phyloP scores from a whole-genome alignment of 2,888 invertebrate genomes.

The Hypselothyrea guttata region DNA sequence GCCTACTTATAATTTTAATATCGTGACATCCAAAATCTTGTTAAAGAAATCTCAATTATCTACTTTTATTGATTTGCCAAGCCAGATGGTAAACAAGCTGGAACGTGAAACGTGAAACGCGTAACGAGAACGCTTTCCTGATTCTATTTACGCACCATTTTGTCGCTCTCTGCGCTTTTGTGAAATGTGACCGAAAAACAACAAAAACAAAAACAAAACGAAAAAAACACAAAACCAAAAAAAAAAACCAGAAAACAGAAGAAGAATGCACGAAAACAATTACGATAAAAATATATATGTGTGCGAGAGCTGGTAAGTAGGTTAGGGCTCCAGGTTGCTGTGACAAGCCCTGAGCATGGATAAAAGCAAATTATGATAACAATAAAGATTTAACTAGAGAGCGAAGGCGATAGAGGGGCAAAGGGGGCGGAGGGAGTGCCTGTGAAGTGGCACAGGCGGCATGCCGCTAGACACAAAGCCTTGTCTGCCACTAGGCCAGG shows the following conservation, averaged over 20 bases:
- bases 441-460: conserved; percentile 71
- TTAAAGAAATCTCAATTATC: conserved; percentile 77
- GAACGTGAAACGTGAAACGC: conserved; percentile 18
- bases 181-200: conserved; percentile 23
- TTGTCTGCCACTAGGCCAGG: conserved; percentile 18
- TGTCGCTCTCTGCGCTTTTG: conserved; percentile 50
- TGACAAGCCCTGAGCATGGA: conserved; percentile 71
- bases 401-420: neutral
- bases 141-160: conserved; percentile 74
- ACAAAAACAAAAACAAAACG: conserved; percentile 27
- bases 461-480: conserved; percentile 63
- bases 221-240: conserved; percentile 66
- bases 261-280: conserved; percentile 74
- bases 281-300: conserved; percentile 66
- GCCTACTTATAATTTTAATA: conserved; percentile 64
- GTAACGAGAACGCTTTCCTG: conserved; percentile 22
- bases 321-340: conserved; percentile 48
- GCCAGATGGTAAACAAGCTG: conserved; percentile 53
- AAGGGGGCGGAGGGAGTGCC: conserved; percentile 10
- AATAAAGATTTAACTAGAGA: conserved; percentile 76
- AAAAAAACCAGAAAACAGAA: conserved; percentile 26
- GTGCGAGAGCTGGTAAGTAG: conserved; percentile 35
- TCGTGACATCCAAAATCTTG: conserved; percentile 71
- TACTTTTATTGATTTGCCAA: conserved; percentile 74
- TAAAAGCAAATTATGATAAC: conserved; percentile 78